Conservation (phyloP, 2,113 vertebrate species). For the Thamnaconus septentrionalis region DNA sequence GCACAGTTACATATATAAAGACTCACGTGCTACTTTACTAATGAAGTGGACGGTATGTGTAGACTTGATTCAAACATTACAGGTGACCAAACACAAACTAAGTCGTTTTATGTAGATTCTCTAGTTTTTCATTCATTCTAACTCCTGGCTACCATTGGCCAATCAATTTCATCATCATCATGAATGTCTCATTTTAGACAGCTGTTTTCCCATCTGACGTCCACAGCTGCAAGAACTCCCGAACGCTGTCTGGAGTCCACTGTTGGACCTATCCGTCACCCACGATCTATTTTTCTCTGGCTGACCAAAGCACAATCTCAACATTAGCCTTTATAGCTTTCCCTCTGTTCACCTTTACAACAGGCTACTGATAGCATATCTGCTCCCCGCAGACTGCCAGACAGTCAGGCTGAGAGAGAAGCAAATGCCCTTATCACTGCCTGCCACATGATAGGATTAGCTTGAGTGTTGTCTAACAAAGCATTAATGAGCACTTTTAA, state of each 20-base stretch:
- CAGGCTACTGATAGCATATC: slow-evolving; percentile 62
- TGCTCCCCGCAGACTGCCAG: slow-evolving; percentile 56
- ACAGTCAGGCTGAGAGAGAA: slow-evolving; percentile 44
- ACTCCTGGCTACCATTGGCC: too few species aligned
- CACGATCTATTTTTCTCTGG: slow-evolving; percentile 8
- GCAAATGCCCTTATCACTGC: slow-evolving; percentile 68
- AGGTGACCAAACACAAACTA: too few species aligned
- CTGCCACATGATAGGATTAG: slow-evolving; percentile 71
- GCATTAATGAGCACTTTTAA: slow-evolving; percentile 74
- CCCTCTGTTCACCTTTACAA: slow-evolving; percentile 54
- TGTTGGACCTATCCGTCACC: slow-evolving; percentile 12
- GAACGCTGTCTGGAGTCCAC: background rate
- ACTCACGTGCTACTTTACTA: too few species aligned
- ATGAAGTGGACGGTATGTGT: too few species aligned
- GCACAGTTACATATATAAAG: too few species aligned
- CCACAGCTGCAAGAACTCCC: background rate
- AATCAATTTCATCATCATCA: too few species aligned
- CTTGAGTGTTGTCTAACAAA: slow-evolving; percentile 67
- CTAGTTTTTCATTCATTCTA: too few species aligned
- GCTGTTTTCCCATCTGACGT: too few species aligned
- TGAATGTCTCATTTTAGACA: too few species aligned
- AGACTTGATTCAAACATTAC: too few species aligned
- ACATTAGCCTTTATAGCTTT: slow-evolving; percentile 24
- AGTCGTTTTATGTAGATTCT: too few species aligned
- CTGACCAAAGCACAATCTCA: slow-evolving; percentile 40